A percentile compares a stretch with the other conserved stretches of the same genome.
phyloP scores from a whole-genome alignment of 2,797 vertebrate genomes.

The Malacoctenus gilli region DNA sequence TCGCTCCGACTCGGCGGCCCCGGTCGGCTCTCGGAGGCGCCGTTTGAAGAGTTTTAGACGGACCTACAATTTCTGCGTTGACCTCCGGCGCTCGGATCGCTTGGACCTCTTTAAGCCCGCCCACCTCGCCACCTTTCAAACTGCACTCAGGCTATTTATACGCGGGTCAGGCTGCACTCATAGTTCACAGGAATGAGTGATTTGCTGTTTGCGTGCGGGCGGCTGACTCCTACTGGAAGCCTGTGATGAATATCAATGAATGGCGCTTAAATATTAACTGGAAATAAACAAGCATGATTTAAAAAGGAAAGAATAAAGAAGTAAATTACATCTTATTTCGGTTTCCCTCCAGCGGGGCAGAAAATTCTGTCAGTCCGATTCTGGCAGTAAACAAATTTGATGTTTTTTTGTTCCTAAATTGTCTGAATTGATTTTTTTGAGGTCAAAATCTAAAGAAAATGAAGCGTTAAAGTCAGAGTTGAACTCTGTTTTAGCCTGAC shows the following conservation, averaged over 20 bases:
- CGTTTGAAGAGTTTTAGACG: constrained; percentile 22
- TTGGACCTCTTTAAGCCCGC: constrained; percentile 22
- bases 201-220: constrained; percentile 3
- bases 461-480: too few species aligned
- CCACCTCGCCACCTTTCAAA: constrained; percentile 12
- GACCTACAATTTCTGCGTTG: constrained; percentile 30
- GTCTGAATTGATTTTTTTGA: too few species aligned
- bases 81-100: constrained; percentile 27
- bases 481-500: too few species aligned
- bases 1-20: constrained; percentile 23
- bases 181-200: too few species aligned
- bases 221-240: not conserved
- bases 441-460: too few species aligned
- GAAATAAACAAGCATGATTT: not conserved
- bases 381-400: too few species aligned
- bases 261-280: too few species aligned
- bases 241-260: not conserved
- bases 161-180: not conserved
- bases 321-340: not conserved
- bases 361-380: too few species aligned
- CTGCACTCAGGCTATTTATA: constrained; percentile 3
- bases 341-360: too few species aligned
- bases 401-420: too few species aligned
- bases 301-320: not conserved
- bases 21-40: constrained; percentile 36